Evolutionary conservation across 2,797 vertebrate species (phyloP), one percentile per base, ranked within the genome.

Genomic region (Sebastes alutus): DNA sequence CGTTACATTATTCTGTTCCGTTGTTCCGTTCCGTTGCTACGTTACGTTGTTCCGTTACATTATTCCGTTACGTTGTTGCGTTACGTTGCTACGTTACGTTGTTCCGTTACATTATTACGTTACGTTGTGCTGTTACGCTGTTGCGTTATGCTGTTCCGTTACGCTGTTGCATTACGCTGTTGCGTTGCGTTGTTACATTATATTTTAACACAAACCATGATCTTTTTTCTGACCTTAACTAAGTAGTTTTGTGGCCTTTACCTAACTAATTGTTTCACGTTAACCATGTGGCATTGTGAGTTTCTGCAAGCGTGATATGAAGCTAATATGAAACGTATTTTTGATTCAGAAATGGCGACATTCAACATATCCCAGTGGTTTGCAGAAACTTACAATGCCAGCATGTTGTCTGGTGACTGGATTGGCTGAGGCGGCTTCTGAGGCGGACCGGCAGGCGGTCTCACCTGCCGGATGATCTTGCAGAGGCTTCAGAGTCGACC

Each of bases 401-500:
- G 1, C 42, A 46, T 46, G 14, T 46, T 46, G 42, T 7, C 42
- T 46, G 42, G 42, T 46, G 0, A 46, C 42, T 7, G 42, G 42
- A 18, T 46, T 18, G 6, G 42, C 42, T 46, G 42, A 46, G 42
- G 38, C 14, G 6, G 38, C 38, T 46, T 46, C 38, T 46, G 38
- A 46, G 38, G 14, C 42, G 14, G 16, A 46, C 42, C 42, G 6
- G 16, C 42, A 46, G 16, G 42, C 42, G 14, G 42, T 46, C 14
- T 46, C 42, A 46, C 42, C 42, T 46, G 38, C 38, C 0, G 14
- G 38, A 42, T 42, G 38, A 42, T 42, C 2, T 42, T 42, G 56
- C 54, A 38, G 65, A 67, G 58, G 52, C 56, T n/a, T 52, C 25
- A 4, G 20, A 30, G 61, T 56, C n/a, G 20, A 82, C 77, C 70